Evolutionary conservation across 2,888 invertebrate species (phyloP).

Genomic region (Tetranychus piercei): DNA sequence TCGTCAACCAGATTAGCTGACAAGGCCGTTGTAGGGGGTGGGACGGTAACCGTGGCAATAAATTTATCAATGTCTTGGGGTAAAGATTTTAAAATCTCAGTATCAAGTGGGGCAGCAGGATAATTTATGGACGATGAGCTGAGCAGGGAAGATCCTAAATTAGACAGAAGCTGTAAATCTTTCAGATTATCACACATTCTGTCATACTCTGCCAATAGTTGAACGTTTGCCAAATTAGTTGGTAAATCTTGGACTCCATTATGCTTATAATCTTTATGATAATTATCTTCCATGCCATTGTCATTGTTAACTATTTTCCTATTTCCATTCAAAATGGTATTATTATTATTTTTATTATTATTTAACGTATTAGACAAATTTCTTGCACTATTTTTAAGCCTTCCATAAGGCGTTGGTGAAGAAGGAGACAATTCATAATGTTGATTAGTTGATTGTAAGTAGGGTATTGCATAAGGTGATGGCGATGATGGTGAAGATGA

Average conservation of each 20-base stretch:
- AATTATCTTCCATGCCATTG: no score
- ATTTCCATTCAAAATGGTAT: no score
- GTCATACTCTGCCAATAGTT: no score
- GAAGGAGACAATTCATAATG: no score
- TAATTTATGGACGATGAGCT: background rate
- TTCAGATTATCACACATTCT: background rate
- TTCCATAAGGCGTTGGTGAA: no score
- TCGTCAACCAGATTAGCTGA: slow-evolving; percentile 2
- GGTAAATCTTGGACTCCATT: no score
- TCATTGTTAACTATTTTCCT: no score
- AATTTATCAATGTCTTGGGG: slow-evolving; percentile 54
- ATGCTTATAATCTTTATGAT: no score
- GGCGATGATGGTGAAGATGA: background rate
- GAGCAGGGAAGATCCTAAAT: background rate
- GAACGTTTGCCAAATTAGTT: no score
- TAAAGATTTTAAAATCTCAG: slow-evolving; percentile 12
- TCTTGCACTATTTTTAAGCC: no score
- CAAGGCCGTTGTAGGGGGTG: slow-evolving; percentile 45
- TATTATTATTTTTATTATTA: no score
- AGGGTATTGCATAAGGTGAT: slow-evolving; percentile 1
- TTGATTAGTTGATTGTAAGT: background rate
- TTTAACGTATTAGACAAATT: no score
- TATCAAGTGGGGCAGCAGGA: background rate
- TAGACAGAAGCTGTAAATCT: background rate
- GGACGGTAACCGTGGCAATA: slow-evolving; percentile 59